Base-by-base conservation (phyloP, 1,140 invertebrate species). In the Phocides pigmalion region DNA sequence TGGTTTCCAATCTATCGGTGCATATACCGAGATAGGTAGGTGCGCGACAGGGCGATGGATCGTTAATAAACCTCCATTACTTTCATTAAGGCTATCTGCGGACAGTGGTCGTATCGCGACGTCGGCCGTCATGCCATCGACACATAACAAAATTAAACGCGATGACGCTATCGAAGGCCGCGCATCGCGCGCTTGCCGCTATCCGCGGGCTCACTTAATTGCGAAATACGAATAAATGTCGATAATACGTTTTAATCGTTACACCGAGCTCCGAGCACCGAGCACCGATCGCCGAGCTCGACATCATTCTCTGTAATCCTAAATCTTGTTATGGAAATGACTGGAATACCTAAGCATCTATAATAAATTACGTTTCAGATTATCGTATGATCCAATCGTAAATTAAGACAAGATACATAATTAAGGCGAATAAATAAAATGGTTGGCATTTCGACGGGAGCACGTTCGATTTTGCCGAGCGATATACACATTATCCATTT, bases 331-430 rank as follows among this genome's bases (percentile, higher is more conserved):
- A 91, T 91, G 86, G 83, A 87, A 84, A 86, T 82, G 72, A 77
- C 76, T 81, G 76, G 81, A 79, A 89, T 88, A 87, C 82, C 79
- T 87, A 87, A 82, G 83, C 84, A 91, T 87, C 82, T 81, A 79
- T 80, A 89, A 90, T 91, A 90, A 91, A 89, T 91, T 88, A 85
- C 76, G 75, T 77, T 88, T 80, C 84, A 87, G 89, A 91, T 91
- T 91, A 91, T 90, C 89, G 79, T 91, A 89, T 91, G 89, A 91
- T 91, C 85, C 86, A 89, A 91, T 91, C 89, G 89, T 91, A 91
- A 91, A 91, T 91, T 91, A 91, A 90, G 87, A 91, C 89, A 91
- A 90, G 89, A 90, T 91, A 90, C 89, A 91, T 90, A 91, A 91
- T 91, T 91, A 91, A 91, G 84, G 86, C 72, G 79, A 91, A 91